Percentiles rank a stretch among this genome's conserved stretches.
Conservation (phyloP, 2,797 vertebrate species). For the Morelia viridis region DNA sequence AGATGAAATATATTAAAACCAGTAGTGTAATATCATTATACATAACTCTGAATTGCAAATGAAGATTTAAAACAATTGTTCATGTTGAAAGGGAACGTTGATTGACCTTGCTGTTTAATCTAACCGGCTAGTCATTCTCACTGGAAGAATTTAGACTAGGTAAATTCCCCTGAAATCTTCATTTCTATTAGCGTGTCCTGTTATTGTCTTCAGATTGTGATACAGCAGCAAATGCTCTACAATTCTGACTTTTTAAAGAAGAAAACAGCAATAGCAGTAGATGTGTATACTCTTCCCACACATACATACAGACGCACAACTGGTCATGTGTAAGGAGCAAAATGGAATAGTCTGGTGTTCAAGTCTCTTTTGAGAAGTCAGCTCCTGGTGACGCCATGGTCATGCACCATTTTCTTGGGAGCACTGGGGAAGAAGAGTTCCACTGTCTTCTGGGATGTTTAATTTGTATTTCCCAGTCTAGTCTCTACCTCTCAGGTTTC, state of each 20-base stretch:
- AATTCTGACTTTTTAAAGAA: background rate
- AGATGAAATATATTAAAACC: slow-evolving; percentile 61
- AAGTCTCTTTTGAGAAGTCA: background rate
- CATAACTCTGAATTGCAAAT: slow-evolving; percentile 53
- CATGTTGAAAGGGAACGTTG: slow-evolving; percentile 27
- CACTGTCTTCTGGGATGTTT: too few species aligned
- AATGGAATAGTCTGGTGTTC: background rate
- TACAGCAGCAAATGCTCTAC: background rate
- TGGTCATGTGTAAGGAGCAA: background rate
- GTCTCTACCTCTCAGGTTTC: too few species aligned
- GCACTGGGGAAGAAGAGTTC: background rate
- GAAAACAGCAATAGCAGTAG: background rate
- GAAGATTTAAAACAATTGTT: slow-evolving; percentile 50
- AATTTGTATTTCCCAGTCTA: too few species aligned
- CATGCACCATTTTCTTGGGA: background rate
- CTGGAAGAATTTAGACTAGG: slow-evolving; percentile 6
- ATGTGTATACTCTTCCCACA: background rate
- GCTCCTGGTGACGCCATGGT: too few species aligned
- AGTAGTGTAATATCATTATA: slow-evolving; percentile 62
- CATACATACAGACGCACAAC: background rate
- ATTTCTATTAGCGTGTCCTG: background rate
- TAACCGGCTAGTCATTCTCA: accelerated
- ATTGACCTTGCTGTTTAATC: slow-evolving; percentile 11
- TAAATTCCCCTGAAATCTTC: background rate
- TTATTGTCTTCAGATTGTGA: background rate